These are phyloP conservation scores for Plagodis pulveraria DNA, from an alignment of 2,888 invertebrate species.

Conservation along the genomic window DNA sequence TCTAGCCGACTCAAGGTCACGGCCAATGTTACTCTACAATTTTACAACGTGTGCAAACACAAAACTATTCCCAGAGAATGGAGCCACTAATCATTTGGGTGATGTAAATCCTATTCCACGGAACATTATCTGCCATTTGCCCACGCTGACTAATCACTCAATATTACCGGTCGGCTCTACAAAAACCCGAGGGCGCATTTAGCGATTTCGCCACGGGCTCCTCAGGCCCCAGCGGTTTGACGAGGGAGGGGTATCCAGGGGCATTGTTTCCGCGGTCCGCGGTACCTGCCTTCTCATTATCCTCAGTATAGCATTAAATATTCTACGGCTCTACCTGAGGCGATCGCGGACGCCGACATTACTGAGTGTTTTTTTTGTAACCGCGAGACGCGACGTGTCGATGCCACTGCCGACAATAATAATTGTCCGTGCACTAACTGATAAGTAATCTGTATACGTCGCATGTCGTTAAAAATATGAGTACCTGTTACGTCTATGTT, in stretches of 20 bases:
- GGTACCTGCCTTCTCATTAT: constrained; percentile 63
- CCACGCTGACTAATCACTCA: constrained; percentile 22
- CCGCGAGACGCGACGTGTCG: constrained; percentile 27
- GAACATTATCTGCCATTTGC: constrained; percentile 6
- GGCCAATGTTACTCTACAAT: constrained; percentile 9
- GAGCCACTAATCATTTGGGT: too few relatives aligned
- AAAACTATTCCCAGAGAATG: too few relatives aligned
- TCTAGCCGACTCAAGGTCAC: constrained; percentile 18
- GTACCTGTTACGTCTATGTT: too few relatives aligned
- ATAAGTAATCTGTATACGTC: constrained; percentile 4
- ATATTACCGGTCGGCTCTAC: constrained; percentile 10
- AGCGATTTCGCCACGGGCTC: constrained; percentile 33
- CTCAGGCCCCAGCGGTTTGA: constrained; percentile 21
- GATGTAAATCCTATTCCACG: constrained; percentile 1
- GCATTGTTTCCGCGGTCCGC: constrained; percentile 46
- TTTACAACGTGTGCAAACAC: not conserved
- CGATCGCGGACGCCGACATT: constrained; percentile 20
- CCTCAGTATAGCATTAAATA: constrained; percentile 26
- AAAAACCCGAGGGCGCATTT: constrained; percentile 34
- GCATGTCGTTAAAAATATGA: not conserved
- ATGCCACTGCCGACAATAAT: constrained; percentile 17
- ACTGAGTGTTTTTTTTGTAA: constrained; percentile 14
- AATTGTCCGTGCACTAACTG: constrained; percentile 3
- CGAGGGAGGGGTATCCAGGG: constrained; percentile 35
- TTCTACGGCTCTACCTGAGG: constrained; percentile 20